A percentile compares a stretch with the other conserved stretches of the same genome.
Conservation (phyloP, 2,113 vertebrate species). For the Galbula dea region DNA sequence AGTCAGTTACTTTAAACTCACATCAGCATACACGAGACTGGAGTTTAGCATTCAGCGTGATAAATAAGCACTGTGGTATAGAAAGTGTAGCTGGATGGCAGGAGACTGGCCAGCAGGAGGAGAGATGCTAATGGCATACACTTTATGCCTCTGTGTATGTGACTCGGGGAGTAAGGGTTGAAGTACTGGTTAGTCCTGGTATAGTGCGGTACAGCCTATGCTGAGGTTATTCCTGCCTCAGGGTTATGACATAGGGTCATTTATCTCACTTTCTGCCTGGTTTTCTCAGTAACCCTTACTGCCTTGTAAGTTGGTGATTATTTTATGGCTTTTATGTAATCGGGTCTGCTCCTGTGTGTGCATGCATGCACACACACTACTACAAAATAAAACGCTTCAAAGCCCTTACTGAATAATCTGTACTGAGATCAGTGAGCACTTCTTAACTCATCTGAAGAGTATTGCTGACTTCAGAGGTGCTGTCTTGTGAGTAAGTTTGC, state of each 20-base stretch:
- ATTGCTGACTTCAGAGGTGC: not conserved
- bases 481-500: not conserved
- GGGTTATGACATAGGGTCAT: not conserved
- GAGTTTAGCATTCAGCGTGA: not conserved
- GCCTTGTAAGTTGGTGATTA: not conserved
- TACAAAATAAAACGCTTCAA: not conserved
- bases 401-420: not conserved
- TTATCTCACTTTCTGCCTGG: not conserved
- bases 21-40: accelerated
- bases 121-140: not conserved
- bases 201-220: not conserved
- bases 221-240: not conserved
- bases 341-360: not conserved
- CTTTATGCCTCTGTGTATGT: not conserved
- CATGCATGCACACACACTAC: not conserved
- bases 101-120: not conserved
- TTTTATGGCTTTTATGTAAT: not conserved
- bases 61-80: not conserved
- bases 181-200: not conserved
- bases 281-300: not conserved
- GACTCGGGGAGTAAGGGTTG: not conserved
- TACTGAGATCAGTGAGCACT: not conserved
- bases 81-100: not conserved
- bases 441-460: constrained; percentile 32
- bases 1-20: not conserved